phyloP scores from a whole-genome alignment of 2,113 vertebrate species.

The Strigops habroptila region DNA sequence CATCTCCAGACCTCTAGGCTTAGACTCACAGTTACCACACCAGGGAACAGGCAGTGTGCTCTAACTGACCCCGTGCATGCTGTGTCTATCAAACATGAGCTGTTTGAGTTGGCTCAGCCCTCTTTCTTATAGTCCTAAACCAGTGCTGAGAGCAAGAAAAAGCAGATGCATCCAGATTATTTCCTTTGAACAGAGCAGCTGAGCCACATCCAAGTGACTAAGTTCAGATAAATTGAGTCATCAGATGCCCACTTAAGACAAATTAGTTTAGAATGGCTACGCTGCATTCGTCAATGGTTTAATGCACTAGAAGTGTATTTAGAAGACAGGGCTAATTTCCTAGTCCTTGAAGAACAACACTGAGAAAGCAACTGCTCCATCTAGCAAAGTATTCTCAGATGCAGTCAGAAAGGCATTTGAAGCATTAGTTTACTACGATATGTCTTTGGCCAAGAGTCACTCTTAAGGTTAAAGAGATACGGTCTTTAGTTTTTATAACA shows the following conservation, averaged over 20 bases:
- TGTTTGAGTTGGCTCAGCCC: not conserved
- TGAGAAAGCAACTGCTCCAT: conserved; percentile 1
- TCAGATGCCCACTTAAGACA: conserved; percentile 14
- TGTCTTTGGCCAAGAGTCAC: not conserved
- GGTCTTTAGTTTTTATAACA: not conserved
- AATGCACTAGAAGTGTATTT: not conserved
- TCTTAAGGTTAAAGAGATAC: not conserved
- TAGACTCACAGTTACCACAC: not conserved
- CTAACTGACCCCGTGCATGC: accelerated
- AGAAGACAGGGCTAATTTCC: not conserved
- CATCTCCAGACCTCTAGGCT: not conserved
- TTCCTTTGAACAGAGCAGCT: not conserved
- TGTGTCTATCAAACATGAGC: not conserved
- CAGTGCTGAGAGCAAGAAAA: not conserved
- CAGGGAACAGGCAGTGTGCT: not conserved
- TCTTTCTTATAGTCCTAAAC: accelerated
- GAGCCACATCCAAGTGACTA: not conserved
- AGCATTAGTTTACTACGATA: not conserved
- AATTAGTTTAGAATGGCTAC: not conserved
- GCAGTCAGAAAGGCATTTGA: not conserved
- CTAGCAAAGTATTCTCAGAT: not conserved
- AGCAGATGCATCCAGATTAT: not conserved
- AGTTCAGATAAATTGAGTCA: not conserved
- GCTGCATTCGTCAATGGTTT: not conserved
- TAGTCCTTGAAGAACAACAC: not conserved